Evolutionary conservation across 2,113 vertebrate genomes (phyloP), one percentile per base, ranked within the genome.

Genomic region (Ranitomeya imitator): DNA sequence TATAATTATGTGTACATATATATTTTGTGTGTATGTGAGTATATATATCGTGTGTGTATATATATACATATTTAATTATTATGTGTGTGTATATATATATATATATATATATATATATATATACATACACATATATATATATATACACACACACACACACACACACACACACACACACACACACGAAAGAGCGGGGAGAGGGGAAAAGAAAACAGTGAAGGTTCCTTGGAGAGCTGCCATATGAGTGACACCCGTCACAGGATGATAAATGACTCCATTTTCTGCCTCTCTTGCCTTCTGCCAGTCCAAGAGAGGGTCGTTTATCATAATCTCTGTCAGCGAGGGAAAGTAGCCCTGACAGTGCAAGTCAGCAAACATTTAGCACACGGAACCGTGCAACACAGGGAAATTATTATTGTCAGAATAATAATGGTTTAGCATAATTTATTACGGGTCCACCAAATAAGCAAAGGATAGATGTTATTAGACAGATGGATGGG

Each of bases 361-460:
- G 97, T 97, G 96, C 97, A 96, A 99, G 98, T 99, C 98, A 99
- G 98, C 97, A 99, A 99, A 99, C 98, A 99, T 99, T 99, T 99
- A 99, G 98, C 98, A 97, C 97, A 97, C 96, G 94, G 97, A 97
- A 96, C 97, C 96, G 95, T 95, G 96, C 97, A 98, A 97, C 97
- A 97, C 96, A 89, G 97, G 97, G 98, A 99, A 99, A 99, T 99
- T 98, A 99, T 99, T 99, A 99, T 99, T 99, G 98, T 99, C 98
- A 99, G 98, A 99, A 99, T 99, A 99, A 99, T 99, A 99, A 99
- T 99, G 97, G 97, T 99, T 99, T 99, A 99, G 98, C 98, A 99
- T 99, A 99, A 99, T 99, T 99, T 99, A 99, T 99, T 99, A 98
- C 97, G 97, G 97, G 97, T 99, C 97, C 97, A 97, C 96, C 97